These are phyloP conservation scores for Calliphora vicina DNA, from an alignment of 1,140 invertebrate genomes.

Conservation along the genomic window DNA sequence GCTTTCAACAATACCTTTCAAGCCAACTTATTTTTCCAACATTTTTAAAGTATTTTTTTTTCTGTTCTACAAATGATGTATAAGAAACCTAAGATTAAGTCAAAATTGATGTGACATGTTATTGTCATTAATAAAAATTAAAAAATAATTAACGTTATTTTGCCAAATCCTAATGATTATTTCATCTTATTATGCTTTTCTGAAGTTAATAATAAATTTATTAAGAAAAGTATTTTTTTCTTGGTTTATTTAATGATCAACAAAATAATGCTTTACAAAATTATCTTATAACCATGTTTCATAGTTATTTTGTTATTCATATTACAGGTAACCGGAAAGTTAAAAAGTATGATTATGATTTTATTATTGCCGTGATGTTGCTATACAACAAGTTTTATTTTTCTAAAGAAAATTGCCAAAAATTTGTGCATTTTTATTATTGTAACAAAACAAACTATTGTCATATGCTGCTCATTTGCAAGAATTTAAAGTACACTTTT, in stretches of 20 bases:
- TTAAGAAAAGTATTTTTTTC: no score
- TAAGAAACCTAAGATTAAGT: neutral
- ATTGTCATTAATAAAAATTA: conserved; percentile 2
- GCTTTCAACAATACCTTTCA: neutral
- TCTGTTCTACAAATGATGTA: neutral
- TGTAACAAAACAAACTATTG: conserved; percentile 7
- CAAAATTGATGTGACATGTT: neutral
- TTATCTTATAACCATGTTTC: no score
- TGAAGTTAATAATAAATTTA: no score
- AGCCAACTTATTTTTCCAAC: neutral
- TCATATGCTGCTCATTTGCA: conserved; percentile 54
- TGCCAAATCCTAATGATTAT: no score
- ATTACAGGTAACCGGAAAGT: neutral
- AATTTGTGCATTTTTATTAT: neutral
- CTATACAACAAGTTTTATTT: neutral
- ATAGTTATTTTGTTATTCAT: neutral
- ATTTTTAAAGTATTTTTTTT: no score
- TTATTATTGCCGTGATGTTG: neutral
- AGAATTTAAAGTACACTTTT: conserved; percentile 62
- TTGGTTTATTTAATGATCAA: no score
- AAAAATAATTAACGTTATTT: neutral
- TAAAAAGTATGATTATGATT: neutral
- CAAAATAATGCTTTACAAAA: no score
- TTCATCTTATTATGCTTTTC: no score
- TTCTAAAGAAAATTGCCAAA: neutral